Evolutionary conservation across 2,888 invertebrate species (phyloP), one percentile per base, ranked within the genome.

Genomic region (Acanthopleura granulata): DNA sequence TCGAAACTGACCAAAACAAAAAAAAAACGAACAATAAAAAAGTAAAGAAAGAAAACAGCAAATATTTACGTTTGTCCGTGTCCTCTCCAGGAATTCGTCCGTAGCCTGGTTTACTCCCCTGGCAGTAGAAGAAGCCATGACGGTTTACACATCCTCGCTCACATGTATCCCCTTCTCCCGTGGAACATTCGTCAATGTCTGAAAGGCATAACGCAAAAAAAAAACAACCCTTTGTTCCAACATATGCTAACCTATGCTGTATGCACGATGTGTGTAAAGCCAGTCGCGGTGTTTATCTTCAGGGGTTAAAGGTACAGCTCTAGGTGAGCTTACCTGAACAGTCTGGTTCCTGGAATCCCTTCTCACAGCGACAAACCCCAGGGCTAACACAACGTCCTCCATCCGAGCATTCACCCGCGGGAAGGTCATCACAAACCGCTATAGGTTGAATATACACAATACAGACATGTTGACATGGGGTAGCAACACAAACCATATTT

Each of bases 261-360:
- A 57, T 57, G n/a, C 22, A 57, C 1, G 40, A 9, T 40, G 40
- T 22, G n/a, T 57, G 57, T 57, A 57, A n/a, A n/a, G 3, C 6
- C 18, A 12, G 12, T 57, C n/a, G 57, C 22, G 57, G 12, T 1
- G 57, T 57, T 57, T 57, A 6, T n/a, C 57, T 18, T 3, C 18
- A 57, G 57, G 12, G 18, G 12, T 18, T n/a, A 18, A 51, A 51
- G 57, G 18, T 6, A 3, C 9, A 40, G 9, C 40, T 40, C 3
- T 40, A 40, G 9, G 9, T 40, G 40, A 40, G 40, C 12, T 57
- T 57, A 57, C 57, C 57, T 57, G 57, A 57, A 57, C 57, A 57
- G 12, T 57, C 57, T 57, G 57, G 57, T 57, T 57, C 57, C 57
- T 57, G 57, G 57, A 57, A 57, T 57, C 57, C 57, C 57, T 57